Percentiles rank a stretch among this genome's conserved stretches.
These are phyloP conservation scores for Autographa gamma DNA, from an alignment of 2,888 invertebrate genomes.

Conservation along the genomic window DNA sequence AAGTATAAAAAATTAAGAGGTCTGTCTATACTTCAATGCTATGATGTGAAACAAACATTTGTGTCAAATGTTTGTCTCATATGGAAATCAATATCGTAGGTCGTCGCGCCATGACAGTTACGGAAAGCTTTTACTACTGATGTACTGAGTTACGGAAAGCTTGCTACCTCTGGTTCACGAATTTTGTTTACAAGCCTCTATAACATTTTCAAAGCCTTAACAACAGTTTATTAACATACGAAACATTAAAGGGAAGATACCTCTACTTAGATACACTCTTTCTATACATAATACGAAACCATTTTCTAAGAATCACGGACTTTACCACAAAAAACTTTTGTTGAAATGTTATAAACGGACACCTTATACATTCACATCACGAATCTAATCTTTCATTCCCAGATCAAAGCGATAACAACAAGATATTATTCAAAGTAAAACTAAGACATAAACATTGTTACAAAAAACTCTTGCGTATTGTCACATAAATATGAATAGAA, in stretches of 20 bases:
- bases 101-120: no score
- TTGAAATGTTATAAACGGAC: conserved; percentile 1
- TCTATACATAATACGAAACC: neutral
- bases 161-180: no score
- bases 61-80: no score
- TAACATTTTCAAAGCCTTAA: no score
- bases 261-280: neutral
- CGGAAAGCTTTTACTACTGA: no score
- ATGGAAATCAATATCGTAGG: no score
- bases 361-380: conserved; percentile 37
- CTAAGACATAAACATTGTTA: conserved; percentile 19
- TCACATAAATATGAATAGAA: conserved; percentile 24
- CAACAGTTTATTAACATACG: no score
- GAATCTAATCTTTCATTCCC: conserved; percentile 37
- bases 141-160: no score
- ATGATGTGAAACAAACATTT: no score
- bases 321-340: neutral
- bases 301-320: neutral
- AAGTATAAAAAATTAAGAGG: no score
- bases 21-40: no score
- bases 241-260: neutral
- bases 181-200: no score
- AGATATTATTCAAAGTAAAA: conserved; percentile 29
- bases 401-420: conserved; percentile 26
- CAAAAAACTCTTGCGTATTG: neutral